Evolutionary conservation across 1,140 invertebrate genomes (phyloP).

Genomic region (Drosophila serrata): DNA sequence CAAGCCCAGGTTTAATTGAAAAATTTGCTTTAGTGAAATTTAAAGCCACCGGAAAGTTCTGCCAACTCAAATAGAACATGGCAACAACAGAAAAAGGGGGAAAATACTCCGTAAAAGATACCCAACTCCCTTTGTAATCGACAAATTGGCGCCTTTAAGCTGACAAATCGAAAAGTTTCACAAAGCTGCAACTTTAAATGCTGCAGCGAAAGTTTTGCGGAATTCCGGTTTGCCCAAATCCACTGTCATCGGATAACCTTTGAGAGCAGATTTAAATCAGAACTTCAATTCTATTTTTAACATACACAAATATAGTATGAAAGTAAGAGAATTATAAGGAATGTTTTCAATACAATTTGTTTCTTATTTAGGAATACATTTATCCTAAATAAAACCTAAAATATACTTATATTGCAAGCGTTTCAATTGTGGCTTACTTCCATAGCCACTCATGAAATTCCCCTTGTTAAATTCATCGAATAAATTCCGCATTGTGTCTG

Average conservation of each 20-base stretch:
- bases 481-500: slow-evolving; percentile 50
- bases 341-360: background rate
- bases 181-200: slow-evolving; percentile 55
- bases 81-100: slow-evolving; percentile 9
- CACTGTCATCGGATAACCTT: slow-evolving; percentile 15
- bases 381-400: background rate
- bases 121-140: slow-evolving; percentile 59
- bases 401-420: too few species aligned
- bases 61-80: slow-evolving; percentile 25
- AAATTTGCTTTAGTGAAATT: slow-evolving; percentile 46
- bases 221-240: slow-evolving; percentile 16
- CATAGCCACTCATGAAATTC: slow-evolving; percentile 14
- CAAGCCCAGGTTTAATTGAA: slow-evolving; percentile 34
- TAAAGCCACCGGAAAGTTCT: slow-evolving; percentile 49
- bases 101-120: slow-evolving; percentile 10
- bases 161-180: slow-evolving; percentile 59
- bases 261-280: background rate
- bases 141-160: slow-evolving; percentile 67
- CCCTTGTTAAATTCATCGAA: slow-evolving; percentile 17
- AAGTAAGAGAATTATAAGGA: too few species aligned
- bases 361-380: background rate
- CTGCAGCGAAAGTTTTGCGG: slow-evolving; percentile 22
- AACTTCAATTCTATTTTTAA: background rate
- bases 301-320: background rate
- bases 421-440: background rate